Base-by-base conservation (phyloP, 2,113 vertebrate species). In the Salminus brasiliensis region DNA sequence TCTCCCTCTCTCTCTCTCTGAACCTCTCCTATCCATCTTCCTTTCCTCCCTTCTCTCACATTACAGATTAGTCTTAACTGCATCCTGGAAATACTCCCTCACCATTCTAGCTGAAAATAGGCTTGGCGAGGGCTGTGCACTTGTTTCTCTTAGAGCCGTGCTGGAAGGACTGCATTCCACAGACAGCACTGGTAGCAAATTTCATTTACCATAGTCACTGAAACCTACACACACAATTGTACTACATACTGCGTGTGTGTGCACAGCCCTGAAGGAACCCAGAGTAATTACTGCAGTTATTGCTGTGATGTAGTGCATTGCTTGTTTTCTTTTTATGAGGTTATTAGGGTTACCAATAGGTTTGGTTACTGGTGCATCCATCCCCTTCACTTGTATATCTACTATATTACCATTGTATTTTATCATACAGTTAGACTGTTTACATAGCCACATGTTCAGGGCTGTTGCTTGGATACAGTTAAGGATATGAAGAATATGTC, bases 111-210 rank as follows among this genome's bases (percentile, higher is more conserved):
- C 65, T 52, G 66, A 15, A 80, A 59, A 47, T 39, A 69, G 65
- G 65, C 47, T 76, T 81, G 72, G 72, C 43, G 62, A 4, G 41
- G 36, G 32, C 21, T 7, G 30, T 30, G 16, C 25, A 25, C 43
- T 60, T 45, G 34, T 60, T 60, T 81, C 72, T 69, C 45, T n/a
- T 29, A 30, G 36, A 52, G 53, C 45, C 60, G n/a, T 69, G 43
- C 74, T 68, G 79, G 32, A 57, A 47, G 53, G 47, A 75, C 72
- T 52, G 65, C 74, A 76, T 76, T 81, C 72, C 79, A 69, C 59
- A 30, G 57, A 23, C 59, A 25, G 43, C 25, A 15, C 41, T 4
- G 11, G 53, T 6, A 52, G 60, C 43, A 65, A 36, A 39, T 36
- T 76, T 70, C 12, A 27, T 39, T 45, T 59, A 59, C 41, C 71